These are phyloP conservation scores for Pseudochromis fuscus DNA, from an alignment of 2,797 vertebrate species.

Conservation along the genomic window DNA sequence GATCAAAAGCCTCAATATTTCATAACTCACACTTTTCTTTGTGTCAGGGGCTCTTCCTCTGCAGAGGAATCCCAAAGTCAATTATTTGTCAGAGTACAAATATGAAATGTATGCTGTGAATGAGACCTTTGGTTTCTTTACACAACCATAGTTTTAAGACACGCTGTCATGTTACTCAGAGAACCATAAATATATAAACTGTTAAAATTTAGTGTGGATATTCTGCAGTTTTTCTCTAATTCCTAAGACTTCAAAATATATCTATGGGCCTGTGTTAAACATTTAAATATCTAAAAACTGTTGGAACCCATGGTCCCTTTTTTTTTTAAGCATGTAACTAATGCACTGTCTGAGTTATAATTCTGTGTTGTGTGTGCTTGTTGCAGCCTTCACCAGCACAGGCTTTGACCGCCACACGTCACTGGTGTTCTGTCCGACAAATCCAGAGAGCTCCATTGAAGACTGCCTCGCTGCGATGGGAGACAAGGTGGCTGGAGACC, in stretches of 20 bases:
- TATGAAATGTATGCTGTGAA: not conserved
- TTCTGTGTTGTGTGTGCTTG: slow-evolving; percentile 26
- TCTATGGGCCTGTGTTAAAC: too few species aligned
- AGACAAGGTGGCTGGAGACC: slow-evolving; percentile 84
- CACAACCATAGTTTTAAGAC: too few species aligned
- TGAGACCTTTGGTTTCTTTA: slow-evolving; percentile 4
- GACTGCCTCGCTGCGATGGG: slow-evolving; percentile 91
- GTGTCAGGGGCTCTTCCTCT: not conserved
- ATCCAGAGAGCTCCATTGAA: slow-evolving; percentile 92
- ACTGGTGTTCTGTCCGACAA: slow-evolving; percentile 91
- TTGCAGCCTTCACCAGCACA: slow-evolving; percentile 86
- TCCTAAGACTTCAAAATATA: too few species aligned
- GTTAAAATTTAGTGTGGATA: too few species aligned
- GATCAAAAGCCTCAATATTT: not conserved
- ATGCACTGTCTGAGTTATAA: not conserved
- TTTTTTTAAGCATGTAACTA: too few species aligned
- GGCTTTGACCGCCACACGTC: slow-evolving; percentile 92
- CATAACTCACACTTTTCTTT: not conserved
- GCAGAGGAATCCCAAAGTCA: not conserved
- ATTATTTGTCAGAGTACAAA: slow-evolving; percentile 4
- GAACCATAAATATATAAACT: too few species aligned
- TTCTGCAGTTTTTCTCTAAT: too few species aligned
- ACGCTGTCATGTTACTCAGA: too few species aligned
- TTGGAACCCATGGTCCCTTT: too few species aligned
- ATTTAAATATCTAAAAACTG: too few species aligned